phyloP scores from a whole-genome alignment of 2,797 vertebrate genomes.

The Chelonia mydas region DNA sequence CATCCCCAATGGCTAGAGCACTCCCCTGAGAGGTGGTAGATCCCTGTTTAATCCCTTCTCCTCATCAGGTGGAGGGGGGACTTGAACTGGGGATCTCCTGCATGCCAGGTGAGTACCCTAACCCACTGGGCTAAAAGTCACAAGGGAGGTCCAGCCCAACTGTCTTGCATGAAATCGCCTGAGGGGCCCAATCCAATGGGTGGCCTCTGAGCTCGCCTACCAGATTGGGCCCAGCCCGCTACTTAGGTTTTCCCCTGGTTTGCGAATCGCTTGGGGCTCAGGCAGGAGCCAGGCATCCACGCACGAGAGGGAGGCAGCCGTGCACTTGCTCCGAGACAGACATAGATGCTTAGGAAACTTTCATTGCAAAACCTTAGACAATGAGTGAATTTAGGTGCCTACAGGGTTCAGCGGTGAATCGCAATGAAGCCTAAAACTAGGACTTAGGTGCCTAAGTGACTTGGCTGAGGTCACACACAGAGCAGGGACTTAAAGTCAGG shows the following conservation, averaged over 20 bases:
- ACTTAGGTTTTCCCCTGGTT: not conserved
- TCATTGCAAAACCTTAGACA: not conserved
- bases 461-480: not conserved
- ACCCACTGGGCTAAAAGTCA: not conserved
- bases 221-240: too few species aligned
- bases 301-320: too few species aligned
- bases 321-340: not conserved
- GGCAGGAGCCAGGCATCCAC: not conserved
- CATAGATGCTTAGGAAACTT: not conserved
- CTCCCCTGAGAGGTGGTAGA: not conserved
- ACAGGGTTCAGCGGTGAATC: not conserved
- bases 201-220: not conserved
- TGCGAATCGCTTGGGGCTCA: not conserved
- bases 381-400: not conserved
- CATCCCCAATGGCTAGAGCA: not conserved
- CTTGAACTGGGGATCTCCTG: not conserved
- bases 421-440: not conserved
- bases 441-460: not conserved
- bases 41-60: not conserved
- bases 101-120: not conserved
- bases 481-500: not conserved
- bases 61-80: not conserved
- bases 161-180: not conserved
- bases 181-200: not conserved
- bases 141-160: not conserved